Percentiles rank a stretch among this genome's conserved stretches.
These are phyloP conservation scores for Acinonyx jubatus DNA, from an alignment of 2,113 vertebrate genomes.

Conservation along the genomic window DNA sequence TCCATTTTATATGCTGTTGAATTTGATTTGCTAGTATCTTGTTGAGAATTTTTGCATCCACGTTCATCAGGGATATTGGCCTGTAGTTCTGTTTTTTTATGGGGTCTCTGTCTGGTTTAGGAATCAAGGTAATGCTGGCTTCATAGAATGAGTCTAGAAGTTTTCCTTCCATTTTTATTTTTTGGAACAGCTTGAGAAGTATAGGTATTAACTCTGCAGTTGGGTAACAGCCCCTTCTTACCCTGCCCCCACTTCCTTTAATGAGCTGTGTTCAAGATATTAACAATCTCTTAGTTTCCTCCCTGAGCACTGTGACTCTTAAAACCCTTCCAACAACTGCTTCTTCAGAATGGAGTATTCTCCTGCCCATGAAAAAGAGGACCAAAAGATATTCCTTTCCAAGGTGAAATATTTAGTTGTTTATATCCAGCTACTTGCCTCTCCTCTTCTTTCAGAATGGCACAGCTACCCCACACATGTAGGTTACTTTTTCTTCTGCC, in stretches of 20 bases:
- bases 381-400: neutral
- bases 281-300: neutral
- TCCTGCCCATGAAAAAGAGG: neutral
- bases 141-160: too few relatives aligned
- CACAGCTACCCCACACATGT: neutral
- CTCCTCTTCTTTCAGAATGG: neutral
- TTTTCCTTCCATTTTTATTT: too few relatives aligned
- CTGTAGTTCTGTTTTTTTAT: too few relatives aligned
- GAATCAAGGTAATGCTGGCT: too few relatives aligned
- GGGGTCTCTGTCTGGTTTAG: too few relatives aligned
- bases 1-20: too few relatives aligned
- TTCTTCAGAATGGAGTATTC: neutral
- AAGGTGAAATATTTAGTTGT: conserved; percentile 12
- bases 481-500: conserved; percentile 4
- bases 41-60: too few relatives aligned
- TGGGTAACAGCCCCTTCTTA: neutral
- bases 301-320: neutral
- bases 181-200: too few relatives aligned
- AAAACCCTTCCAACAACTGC: neutral
- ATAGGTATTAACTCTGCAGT: too few relatives aligned
- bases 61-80: too few relatives aligned
- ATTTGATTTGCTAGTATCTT: too few relatives aligned
- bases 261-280: neutral
- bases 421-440: neutral
- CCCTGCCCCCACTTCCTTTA: neutral